Conservation (phyloP, 2,888 invertebrate species). For the Frankliniella intonsa region DNA sequence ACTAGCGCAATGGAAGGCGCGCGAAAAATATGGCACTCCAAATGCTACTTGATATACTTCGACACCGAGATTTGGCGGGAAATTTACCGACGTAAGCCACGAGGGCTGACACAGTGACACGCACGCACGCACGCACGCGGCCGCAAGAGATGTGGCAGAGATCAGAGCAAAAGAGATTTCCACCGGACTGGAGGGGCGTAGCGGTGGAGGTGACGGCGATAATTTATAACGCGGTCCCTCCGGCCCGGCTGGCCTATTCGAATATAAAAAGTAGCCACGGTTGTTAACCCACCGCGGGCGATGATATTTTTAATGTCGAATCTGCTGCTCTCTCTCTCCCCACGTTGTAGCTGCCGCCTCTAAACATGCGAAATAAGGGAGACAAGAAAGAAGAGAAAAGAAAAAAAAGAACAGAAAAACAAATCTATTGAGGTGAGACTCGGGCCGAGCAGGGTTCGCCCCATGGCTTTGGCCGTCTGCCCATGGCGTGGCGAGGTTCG, state of each 20-base stretch:
- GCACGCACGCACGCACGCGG: too few species aligned
- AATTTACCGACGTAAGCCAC: neutral
- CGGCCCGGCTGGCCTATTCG: neutral
- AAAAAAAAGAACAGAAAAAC: too few species aligned
- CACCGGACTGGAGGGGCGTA: neutral
- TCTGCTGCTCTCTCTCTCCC: neutral
- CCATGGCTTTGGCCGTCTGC: neutral
- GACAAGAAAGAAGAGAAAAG: too few species aligned
- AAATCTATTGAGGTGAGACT: too few species aligned
- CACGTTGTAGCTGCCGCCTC: too few species aligned
- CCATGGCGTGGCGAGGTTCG: neutral
- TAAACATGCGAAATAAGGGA: too few species aligned
- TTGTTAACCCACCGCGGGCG: constrained; percentile 7
- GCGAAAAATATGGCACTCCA: neutral
- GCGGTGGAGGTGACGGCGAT: neutral
- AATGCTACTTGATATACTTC: neutral
- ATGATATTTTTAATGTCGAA: constrained; percentile 14
- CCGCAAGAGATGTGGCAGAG: too few species aligned
- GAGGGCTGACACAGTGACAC: neutral
- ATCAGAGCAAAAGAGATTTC: too few species aligned
- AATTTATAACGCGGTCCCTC: neutral
- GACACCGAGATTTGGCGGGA: neutral
- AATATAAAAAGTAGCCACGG: constrained; percentile 14
- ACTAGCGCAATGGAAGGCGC: neutral
- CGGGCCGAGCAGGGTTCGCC: too few species aligned